A percentile compares a stretch with the other conserved stretches of the same genome.
phyloP scores from a whole-genome alignment of 2,888 invertebrate species.

The Lithophane ornitopus region DNA sequence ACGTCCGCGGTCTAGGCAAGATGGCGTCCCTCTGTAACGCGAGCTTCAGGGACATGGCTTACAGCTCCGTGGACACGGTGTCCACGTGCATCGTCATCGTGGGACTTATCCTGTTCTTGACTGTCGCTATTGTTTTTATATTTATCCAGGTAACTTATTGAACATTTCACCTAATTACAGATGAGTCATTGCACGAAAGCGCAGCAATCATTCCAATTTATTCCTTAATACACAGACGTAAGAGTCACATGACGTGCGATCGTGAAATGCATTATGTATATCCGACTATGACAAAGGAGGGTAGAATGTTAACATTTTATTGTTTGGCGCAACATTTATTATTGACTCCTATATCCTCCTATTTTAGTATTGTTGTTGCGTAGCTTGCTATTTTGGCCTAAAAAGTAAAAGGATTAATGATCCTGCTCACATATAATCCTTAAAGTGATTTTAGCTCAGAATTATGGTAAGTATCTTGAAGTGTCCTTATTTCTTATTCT shows the following conservation, averaged over 20 bases:
- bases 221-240: background rate
- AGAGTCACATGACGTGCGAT: background rate
- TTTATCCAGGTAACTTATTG: constrained; percentile 93
- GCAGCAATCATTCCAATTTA: background rate
- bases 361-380: background rate
- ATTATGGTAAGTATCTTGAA: background rate
- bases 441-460: constrained; percentile 8
- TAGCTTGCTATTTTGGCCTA: background rate
- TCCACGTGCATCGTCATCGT: constrained; percentile 96
- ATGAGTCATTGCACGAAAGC: background rate
- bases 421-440: background rate
- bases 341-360: too few species aligned
- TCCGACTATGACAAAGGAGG: background rate
- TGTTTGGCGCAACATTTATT: background rate
- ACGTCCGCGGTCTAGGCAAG: constrained; percentile 94
- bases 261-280: background rate
- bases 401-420: background rate
- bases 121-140: constrained; percentile 95
- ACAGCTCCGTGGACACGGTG: constrained; percentile 95
- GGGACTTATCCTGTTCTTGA: constrained; percentile 94
- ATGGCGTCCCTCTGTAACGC: constrained; percentile 92
- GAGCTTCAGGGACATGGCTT: constrained; percentile 91
- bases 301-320: background rate
- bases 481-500: too few species aligned
- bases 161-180: background rate